phyloP scores from a whole-genome alignment of 30 jellyfish, hydroid and myxozoan genomes.

The Morbakka virulenta region DNA sequence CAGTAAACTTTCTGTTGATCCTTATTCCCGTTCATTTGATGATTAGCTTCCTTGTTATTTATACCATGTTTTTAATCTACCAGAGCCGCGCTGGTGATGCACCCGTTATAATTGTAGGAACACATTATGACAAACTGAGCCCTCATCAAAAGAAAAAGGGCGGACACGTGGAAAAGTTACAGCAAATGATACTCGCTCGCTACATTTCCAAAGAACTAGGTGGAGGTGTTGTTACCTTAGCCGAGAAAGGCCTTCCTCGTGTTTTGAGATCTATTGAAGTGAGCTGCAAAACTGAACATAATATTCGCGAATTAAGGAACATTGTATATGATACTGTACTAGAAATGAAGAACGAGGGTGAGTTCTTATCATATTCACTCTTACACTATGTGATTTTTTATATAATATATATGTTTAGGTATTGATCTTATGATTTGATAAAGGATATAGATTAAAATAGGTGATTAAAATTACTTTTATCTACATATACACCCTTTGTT shows the following conservation, averaged over 20 bases:
- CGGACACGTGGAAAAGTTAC: constrained; percentile 28
- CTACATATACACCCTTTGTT: too few relatives aligned
- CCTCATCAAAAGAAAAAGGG: constrained; percentile 1
- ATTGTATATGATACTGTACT: constrained; percentile 73
- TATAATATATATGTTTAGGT: too few relatives aligned
- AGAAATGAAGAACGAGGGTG: constrained; percentile 32
- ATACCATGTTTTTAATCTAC: neutral
- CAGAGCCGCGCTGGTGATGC: constrained; percentile 91
- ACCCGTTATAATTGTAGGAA: constrained; percentile 84
- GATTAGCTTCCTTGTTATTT: too few relatives aligned
- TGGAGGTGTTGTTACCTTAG: constrained; percentile 49
- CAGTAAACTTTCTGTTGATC: too few relatives aligned
- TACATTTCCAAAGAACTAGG: constrained; percentile 62
- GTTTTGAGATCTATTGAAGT: constrained; percentile 78
- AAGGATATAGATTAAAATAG: too few relatives aligned
- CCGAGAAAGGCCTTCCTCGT: constrained; percentile 76
- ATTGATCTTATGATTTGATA: too few relatives aligned
- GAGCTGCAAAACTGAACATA: constrained; percentile 55
- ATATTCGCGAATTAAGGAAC: constrained; percentile 59
- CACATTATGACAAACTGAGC: constrained; percentile 70
- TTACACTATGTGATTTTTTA: too few relatives aligned
- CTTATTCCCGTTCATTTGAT: too few relatives aligned
- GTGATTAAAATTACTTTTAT: too few relatives aligned
- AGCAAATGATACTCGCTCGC: constrained; percentile 34
- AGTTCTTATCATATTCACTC: neutral